These are phyloP conservation scores for Keiferia lycopersicella DNA, from an alignment of 2,888 invertebrate genomes.

Conservation along the genomic window DNA sequence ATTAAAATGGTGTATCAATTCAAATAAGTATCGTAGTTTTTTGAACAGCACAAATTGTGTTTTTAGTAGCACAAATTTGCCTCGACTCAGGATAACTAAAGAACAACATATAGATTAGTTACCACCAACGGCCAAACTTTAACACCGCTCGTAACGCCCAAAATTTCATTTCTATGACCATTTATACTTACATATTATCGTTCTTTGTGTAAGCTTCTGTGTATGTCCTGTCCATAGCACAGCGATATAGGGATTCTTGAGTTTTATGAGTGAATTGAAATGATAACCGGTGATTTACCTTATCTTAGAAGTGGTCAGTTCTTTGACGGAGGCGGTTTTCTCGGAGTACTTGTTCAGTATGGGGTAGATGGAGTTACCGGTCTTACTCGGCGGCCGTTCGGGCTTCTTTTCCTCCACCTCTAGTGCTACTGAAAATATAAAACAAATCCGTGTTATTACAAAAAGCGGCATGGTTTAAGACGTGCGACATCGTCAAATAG, in stretches of 20 bases:
- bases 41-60: too few relatives aligned
- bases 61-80: too few relatives aligned
- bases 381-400: slow-evolving; percentile 69
- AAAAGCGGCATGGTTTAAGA: not conserved
- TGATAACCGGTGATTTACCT: slow-evolving; percentile 49
- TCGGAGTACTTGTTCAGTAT: slow-evolving; percentile 73
- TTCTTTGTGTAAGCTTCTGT: not conserved
- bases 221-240: not conserved
- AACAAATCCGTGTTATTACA: not conserved
- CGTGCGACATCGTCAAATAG: too few relatives aligned
- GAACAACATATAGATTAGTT: too few relatives aligned
- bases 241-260: too few relatives aligned
- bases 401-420: slow-evolving; percentile 73
- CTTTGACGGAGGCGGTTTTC: slow-evolving; percentile 71
- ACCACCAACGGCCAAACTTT: too few relatives aligned
- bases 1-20: not conserved
- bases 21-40: too few relatives aligned
- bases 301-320: slow-evolving; percentile 72
- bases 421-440: slow-evolving; percentile 52
- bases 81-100: too few relatives aligned
- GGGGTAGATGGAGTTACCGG: slow-evolving; percentile 62
- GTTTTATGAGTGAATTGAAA: too few relatives aligned
- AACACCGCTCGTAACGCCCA: too few relatives aligned
- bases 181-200: too few relatives aligned
- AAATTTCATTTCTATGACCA: too few relatives aligned